These are phyloP conservation scores for Sapajus apella DNA, from an alignment of 2,113 vertebrate genomes.

Conservation along the genomic window DNA sequence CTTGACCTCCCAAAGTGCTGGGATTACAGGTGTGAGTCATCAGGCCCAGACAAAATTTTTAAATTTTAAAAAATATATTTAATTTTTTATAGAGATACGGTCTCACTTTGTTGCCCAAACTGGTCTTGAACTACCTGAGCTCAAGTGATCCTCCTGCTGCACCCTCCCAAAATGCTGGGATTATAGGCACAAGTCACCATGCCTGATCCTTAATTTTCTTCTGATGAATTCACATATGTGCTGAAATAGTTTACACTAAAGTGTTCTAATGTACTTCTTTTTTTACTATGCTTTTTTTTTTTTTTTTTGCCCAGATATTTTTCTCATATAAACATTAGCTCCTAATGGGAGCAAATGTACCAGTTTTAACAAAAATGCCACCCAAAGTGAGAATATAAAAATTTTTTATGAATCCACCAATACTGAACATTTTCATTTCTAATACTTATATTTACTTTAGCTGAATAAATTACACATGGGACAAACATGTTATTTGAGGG, in stretches of 20 bases:
- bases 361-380: not conserved
- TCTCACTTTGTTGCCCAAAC: too few species aligned
- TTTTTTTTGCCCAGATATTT: not conserved
- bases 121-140: too few species aligned
- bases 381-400: not conserved
- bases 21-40: too few species aligned
- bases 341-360: not conserved
- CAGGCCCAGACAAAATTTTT: too few species aligned
- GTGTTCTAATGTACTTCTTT: not conserved
- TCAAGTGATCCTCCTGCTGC: too few species aligned
- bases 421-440: not conserved
- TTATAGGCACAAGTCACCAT: too few species aligned
- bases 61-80: too few species aligned
- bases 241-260: not conserved
- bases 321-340: not conserved
- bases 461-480: not conserved
- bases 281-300: not conserved
- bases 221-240: not conserved
- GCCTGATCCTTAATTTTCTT: not conserved
- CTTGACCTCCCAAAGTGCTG: too few species aligned
- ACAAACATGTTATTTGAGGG: not conserved
- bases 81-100: too few species aligned
- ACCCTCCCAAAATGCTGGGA: too few species aligned
- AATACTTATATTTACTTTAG: slow-evolving; percentile 1
- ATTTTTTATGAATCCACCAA: not conserved